phyloP scores from a whole-genome alignment of 1,140 invertebrate genomes.

The Magallana ariakensis region DNA sequence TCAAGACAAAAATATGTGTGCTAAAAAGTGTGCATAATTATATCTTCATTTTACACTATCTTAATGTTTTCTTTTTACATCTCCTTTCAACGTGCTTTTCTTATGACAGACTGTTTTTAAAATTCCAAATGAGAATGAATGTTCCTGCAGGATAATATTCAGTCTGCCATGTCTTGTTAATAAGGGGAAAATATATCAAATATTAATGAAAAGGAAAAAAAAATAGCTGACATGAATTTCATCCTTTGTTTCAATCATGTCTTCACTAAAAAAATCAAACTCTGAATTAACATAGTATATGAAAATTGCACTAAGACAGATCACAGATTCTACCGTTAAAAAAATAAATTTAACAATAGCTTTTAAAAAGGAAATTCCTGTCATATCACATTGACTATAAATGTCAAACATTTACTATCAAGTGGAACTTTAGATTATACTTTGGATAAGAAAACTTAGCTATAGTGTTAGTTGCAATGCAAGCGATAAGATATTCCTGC shows the following conservation, averaged over 20 bases:
- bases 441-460: background rate
- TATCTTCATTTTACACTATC: background rate
- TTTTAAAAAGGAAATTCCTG: background rate
- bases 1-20: background rate
- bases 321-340: constrained; percentile 9
- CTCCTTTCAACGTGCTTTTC: background rate
- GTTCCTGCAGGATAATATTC: background rate
- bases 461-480: background rate
- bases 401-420: constrained; percentile 24
- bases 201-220: background rate
- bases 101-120: constrained; percentile 20
- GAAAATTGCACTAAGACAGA: constrained; percentile 8
- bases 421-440: constrained; percentile 11
- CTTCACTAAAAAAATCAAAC: background rate
- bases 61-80: background rate
- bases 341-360: background rate
- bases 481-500: background rate
- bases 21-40: background rate
- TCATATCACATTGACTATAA: background rate
- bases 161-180: background rate
- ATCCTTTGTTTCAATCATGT: background rate
- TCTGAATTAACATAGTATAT: constrained; percentile 21
- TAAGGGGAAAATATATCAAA: background rate
- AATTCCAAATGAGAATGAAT: constrained; percentile 14
- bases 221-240: background rate